Base-by-base conservation (phyloP, 2,888 invertebrate species). In the Pristionchus fissidentatus region DNA sequence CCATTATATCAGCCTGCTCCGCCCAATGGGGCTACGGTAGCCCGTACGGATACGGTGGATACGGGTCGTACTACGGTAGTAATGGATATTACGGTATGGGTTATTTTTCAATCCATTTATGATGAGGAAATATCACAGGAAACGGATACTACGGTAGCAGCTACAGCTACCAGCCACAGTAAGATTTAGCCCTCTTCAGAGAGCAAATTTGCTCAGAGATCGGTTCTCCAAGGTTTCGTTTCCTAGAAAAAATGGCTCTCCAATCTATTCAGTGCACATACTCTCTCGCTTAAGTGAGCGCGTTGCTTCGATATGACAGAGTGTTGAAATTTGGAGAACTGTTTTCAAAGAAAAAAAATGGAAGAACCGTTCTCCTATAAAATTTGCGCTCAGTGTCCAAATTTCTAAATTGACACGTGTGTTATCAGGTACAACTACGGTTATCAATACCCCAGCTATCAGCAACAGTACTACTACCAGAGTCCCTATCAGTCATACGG, bases 21-120 rank as follows among this genome's bases (percentile, higher is more conserved):
- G 80, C 80, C 32, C 80, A 81, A 19, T 81, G 80, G 80, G 80
- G 80, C 1, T n/a, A 26, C 62, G 80, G 80, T 43, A 81, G 80
- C n/a, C 80, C 62, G 3, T 81, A 81, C 46, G 80, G 80, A 5
- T 81, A 81, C 80, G 80, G 80, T 62, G 80, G 80, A 29, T 81
- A 26, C 19, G 80, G 80, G 10, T 81, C 80, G 38, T 81, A 81
- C 62, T 62, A 62, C 62, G 80, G 62, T 46, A 57, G 57, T 57
- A 35, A 62, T 46, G 46, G 2, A 43, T n/a, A 32, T 7, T 43
- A 62, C 22, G 80, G 80, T 81, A 62, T 15, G 70, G n/a, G 22
- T 5, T 22, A 38, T 5, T 38, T 66, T 38, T 66, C 19, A 38
- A 66, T 66, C 38, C 29, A n/a, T n/a, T n/a, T n/a, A 26, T 22